A percentile compares a stretch with the other conserved stretches of the same genome.
phyloP scores from a whole-genome alignment of 92 coral and sea anemone species.

The Parazoanthus swiftii region DNA sequence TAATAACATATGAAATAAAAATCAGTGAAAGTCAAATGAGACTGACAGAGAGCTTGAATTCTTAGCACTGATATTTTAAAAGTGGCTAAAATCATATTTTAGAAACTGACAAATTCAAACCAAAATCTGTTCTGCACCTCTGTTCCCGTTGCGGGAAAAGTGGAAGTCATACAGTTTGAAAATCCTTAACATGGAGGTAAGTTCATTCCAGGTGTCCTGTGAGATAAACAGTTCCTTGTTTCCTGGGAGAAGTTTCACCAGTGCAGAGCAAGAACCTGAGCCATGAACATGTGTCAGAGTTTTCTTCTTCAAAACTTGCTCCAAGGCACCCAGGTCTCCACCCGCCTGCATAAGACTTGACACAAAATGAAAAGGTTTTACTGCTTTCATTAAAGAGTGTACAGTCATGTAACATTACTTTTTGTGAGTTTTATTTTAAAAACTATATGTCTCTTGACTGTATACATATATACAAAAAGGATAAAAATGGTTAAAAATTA shows the following conservation, averaged over 20 bases:
- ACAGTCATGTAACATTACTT: too few relatives aligned
- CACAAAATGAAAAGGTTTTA: not conserved
- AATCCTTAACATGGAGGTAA: constrained; percentile 64
- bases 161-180: constrained; percentile 84
- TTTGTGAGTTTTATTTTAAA: too few relatives aligned
- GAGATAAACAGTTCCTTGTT: constrained; percentile 90
- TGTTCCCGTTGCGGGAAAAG: constrained; percentile 50
- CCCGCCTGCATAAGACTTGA: constrained; percentile 70
- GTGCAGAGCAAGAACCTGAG: constrained; percentile 92
- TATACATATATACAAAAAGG: too few relatives aligned
- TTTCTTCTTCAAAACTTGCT: constrained; percentile 63
- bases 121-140: constrained; percentile 46
- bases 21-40: too few relatives aligned
- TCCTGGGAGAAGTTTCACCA: constrained; percentile 86
- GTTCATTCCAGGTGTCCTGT: constrained; percentile 90
- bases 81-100: too few relatives aligned
- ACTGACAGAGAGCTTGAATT: too few relatives aligned
- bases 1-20: too few relatives aligned
- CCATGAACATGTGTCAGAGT: constrained; percentile 63
- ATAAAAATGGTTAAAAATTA: too few relatives aligned
- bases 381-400: not conserved
- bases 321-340: constrained; percentile 67
- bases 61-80: too few relatives aligned
- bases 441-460: too few relatives aligned
- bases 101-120: too few relatives aligned